Percentiles rank a stretch among this genome's conserved stretches.
Evolutionary conservation across 2,888 invertebrate genomes (phyloP).

Genomic region (Clivina fossor): DNA sequence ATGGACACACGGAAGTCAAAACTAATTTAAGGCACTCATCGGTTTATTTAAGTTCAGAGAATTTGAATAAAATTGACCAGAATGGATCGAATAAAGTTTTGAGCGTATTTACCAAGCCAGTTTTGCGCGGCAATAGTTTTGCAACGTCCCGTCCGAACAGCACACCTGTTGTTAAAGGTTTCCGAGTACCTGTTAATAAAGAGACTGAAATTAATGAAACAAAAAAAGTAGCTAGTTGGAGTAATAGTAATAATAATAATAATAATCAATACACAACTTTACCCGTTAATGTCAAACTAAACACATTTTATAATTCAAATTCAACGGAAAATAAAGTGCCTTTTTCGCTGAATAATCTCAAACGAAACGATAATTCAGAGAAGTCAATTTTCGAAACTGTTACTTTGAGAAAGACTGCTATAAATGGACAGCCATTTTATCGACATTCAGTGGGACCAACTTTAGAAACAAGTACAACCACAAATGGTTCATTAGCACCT

Average conservation of each 20-base stretch:
- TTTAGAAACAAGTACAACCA: conserved; percentile 4
- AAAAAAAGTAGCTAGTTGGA: conserved; percentile 38
- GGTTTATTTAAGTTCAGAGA: conserved; percentile 38
- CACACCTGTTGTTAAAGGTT: conserved; percentile 51
- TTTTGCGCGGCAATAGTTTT: conserved; percentile 46
- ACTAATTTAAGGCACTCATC: conserved; percentile 33
- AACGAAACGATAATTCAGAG: conserved; percentile 17
- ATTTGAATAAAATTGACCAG: conserved; percentile 23
- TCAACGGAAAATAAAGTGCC: conserved; percentile 44
- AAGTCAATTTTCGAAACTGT: conserved; percentile 22
- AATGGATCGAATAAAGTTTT: conserved; percentile 13
- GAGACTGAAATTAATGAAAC: conserved; percentile 37
- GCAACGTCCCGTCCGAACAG: conserved; percentile 36
- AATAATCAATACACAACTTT: conserved; percentile 41
- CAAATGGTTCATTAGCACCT: conserved; percentile 38
- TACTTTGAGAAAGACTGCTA: conserved; percentile 20
- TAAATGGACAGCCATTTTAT: conserved; percentile 19
- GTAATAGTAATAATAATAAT: conserved; percentile 40
- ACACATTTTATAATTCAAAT: conserved; percentile 22
- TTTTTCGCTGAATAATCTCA: conserved; percentile 53
- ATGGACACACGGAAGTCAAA: conserved; percentile 6
- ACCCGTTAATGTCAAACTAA: conserved; percentile 35
- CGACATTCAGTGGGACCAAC: conserved; percentile 13
- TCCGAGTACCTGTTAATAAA: conserved; percentile 40
- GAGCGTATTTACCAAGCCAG: conserved; percentile 41